Evolutionary conservation across 2,797 vertebrate genomes (phyloP).

Genomic region (Sparus aurata): DNA sequence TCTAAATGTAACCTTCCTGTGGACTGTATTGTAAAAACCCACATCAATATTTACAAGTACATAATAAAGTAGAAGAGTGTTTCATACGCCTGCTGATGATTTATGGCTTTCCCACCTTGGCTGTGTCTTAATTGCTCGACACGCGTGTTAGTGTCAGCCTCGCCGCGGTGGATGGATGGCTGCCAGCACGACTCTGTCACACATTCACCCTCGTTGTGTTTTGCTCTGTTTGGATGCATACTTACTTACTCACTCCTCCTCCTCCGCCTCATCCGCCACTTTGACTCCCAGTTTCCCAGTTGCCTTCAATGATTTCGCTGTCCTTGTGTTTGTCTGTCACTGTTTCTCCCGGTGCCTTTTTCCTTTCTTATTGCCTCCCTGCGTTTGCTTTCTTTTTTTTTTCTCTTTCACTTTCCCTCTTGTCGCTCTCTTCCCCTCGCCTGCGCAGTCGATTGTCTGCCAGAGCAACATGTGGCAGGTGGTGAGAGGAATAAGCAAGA

Average conservation of each 20-base stretch:
- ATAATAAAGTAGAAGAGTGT: slow-evolving; percentile 73
- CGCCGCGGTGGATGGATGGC: slow-evolving; percentile 70
- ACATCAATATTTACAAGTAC: slow-evolving; percentile 76
- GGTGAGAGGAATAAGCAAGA: slow-evolving; percentile 60
- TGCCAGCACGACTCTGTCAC: slow-evolving; percentile 70
- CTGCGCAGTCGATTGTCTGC: slow-evolving; percentile 68
- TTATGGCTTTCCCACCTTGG: slow-evolving; percentile 61
- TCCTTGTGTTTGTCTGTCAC: slow-evolving; percentile 16
- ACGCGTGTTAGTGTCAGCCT: slow-evolving; percentile 73
- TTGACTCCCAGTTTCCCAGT: slow-evolving; percentile 22
- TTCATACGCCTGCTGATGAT: slow-evolving; percentile 68
- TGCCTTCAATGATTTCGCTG: slow-evolving; percentile 38
- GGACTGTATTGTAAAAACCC: slow-evolving; percentile 50
- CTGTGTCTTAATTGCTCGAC: slow-evolving; percentile 77
- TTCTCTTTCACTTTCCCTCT: slow-evolving; percentile 30
- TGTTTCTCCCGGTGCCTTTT: slow-evolving; percentile 16
- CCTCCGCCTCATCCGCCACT: slow-evolving; percentile 3
- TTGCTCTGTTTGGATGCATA: slow-evolving; percentile 42
- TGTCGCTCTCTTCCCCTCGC: slow-evolving; percentile 40
- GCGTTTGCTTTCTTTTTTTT: background rate
- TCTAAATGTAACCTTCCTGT: slow-evolving; percentile 52
- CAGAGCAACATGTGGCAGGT: slow-evolving; percentile 83
- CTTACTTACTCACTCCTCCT: slow-evolving; percentile 41
- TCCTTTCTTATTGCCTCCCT: slow-evolving; percentile 24
- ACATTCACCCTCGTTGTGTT: slow-evolving; percentile 30